These are phyloP conservation scores for Bellardia pandia DNA, from an alignment of 2,888 invertebrate species.

Conservation along the genomic window DNA sequence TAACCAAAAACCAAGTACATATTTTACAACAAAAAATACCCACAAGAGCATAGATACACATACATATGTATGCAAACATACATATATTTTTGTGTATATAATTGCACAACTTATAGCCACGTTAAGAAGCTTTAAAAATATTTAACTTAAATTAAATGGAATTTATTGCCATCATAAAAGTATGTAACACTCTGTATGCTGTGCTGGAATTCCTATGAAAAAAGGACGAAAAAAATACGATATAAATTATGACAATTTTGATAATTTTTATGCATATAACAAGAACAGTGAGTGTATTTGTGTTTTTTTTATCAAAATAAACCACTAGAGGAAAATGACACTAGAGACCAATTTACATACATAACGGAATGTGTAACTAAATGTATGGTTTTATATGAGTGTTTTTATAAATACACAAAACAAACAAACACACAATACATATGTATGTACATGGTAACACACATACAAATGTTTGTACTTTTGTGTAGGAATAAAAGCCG, in stretches of 20 bases:
- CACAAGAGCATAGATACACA: background rate
- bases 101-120: background rate
- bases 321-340: slow-evolving; percentile 60
- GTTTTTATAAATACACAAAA: slow-evolving; percentile 11
- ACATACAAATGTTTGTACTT: background rate
- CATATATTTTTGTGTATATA: background rate
- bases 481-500: background rate
- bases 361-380: slow-evolving; percentile 67
- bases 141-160: slow-evolving; percentile 21
- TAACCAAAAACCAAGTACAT: no score
- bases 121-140: slow-evolving; percentile 20
- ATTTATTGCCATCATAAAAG: slow-evolving; percentile 33
- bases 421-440: background rate
- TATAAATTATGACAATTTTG: slow-evolving; percentile 34
- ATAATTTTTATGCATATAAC: slow-evolving; percentile 20
- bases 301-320: slow-evolving; percentile 47
- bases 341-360: slow-evolving; percentile 73
- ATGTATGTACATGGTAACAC: background rate
- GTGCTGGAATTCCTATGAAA: background rate
- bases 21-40: background rate
- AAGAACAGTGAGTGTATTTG: background rate
- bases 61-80: no score
- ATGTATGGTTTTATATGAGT: slow-evolving; percentile 18
- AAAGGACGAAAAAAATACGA: background rate
- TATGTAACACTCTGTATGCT: background rate